Percentiles rank a stretch among this genome's conserved stretches.
Evolutionary conservation across 2,113 vertebrate species (phyloP).

Genomic region (Scopus umbretta): DNA sequence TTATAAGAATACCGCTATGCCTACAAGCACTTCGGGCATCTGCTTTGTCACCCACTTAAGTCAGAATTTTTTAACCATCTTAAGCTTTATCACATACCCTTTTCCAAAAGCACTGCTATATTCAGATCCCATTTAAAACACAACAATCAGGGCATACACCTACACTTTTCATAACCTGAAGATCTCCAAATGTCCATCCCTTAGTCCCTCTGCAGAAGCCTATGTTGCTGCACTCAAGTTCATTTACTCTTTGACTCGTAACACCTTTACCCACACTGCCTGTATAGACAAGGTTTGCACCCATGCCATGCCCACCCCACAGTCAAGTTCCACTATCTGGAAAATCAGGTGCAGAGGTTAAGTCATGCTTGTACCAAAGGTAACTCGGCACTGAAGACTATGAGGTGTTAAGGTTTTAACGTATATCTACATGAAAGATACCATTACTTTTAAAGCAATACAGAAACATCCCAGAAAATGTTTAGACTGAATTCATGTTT

Average conservation of each 20-base stretch:
- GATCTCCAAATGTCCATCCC: neutral
- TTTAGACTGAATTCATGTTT: neutral
- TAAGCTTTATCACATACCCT: neutral
- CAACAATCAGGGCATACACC: neutral
- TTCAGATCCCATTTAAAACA: neutral
- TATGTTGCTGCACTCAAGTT: neutral
- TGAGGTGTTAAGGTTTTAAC: neutral
- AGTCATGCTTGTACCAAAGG: neutral
- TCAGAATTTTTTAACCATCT: neutral
- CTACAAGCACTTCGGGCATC: neutral
- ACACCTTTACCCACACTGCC: neutral
- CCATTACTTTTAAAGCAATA: neutral
- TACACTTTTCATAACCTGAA: neutral
- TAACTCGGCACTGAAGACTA: neutral
- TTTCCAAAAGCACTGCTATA: neutral
- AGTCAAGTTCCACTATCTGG: neutral
- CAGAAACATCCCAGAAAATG: neutral
- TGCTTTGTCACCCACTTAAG: neutral
- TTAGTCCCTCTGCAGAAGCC: neutral
- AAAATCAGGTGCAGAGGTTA: neutral
- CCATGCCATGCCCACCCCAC: neutral
- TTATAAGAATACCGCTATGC: neutral
- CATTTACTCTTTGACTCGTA: neutral
- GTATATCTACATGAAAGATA: neutral
- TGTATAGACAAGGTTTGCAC: neutral